Conservation (phyloP, 2,888 invertebrate genomes). For the Bellardia bayeri region DNA sequence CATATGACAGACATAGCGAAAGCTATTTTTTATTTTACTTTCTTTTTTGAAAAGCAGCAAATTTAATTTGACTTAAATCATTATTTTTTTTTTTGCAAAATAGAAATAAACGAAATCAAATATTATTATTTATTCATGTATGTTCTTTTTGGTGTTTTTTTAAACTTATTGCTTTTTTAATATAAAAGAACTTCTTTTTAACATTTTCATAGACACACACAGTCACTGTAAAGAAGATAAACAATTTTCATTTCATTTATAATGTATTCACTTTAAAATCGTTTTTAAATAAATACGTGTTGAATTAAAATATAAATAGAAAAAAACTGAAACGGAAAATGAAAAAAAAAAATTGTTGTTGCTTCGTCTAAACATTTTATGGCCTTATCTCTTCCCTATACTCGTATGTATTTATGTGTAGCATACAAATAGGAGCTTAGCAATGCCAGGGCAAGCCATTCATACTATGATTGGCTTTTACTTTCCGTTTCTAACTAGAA, state of each 20-base stretch:
- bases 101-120: slow-evolving; percentile 42
- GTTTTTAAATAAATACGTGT: slow-evolving; percentile 63
- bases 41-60: background rate
- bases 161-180: slow-evolving; percentile 8
- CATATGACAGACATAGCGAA: slow-evolving; percentile 23
- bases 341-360: slow-evolving; percentile 25
- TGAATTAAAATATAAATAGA: slow-evolving; percentile 24
- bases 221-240: slow-evolving; percentile 23
- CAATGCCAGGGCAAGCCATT: no score
- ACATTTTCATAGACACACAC: background rate
- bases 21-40: slow-evolving; percentile 18
- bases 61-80: slow-evolving; percentile 59
- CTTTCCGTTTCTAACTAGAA: slow-evolving; percentile 31
- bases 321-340: slow-evolving; percentile 14
- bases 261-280: slow-evolving; percentile 60
- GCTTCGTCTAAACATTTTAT: slow-evolving; percentile 16
- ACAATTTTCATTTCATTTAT: slow-evolving; percentile 55
- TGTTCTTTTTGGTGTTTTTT: background rate
- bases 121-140: slow-evolving; percentile 65
- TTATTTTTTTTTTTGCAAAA: slow-evolving; percentile 5
- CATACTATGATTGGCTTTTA: slow-evolving; percentile 34
- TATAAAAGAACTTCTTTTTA: slow-evolving; percentile 19
- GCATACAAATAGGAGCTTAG: background rate
- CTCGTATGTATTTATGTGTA: no score
- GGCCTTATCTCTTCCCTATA: background rate